Conservation (phyloP, 2,888 invertebrate species). For the Sesia apiformis region DNA sequence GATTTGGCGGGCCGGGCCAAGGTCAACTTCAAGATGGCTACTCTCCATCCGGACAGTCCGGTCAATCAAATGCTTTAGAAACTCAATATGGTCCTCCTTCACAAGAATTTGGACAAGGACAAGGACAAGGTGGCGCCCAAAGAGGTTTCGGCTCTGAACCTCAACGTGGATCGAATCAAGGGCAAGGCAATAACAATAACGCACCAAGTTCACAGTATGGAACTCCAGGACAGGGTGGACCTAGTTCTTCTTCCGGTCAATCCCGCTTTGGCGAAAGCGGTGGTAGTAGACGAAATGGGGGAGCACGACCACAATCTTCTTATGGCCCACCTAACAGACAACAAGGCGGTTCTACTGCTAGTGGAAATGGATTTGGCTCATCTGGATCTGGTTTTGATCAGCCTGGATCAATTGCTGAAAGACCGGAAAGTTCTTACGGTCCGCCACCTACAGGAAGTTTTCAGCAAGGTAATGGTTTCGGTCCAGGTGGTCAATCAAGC, state of each 20-base stretch:
- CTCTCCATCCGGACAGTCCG: slow-evolving; percentile 33
- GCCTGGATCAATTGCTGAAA: slow-evolving; percentile 11
- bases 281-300: slow-evolving; percentile 8
- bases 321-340: slow-evolving; percentile 40
- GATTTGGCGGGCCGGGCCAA: slow-evolving; percentile 11
- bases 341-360: slow-evolving; percentile 14
- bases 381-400: slow-evolving; percentile 22
- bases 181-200: slow-evolving; percentile 4
- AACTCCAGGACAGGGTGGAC: slow-evolving; percentile 27
- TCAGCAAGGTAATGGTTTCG: slow-evolving; percentile 20
- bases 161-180: slow-evolving; percentile 10
- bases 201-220: slow-evolving; percentile 42
- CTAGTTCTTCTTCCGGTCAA: slow-evolving; percentile 10
- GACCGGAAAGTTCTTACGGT: slow-evolving; percentile 51
- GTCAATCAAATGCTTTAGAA: slow-evolving; percentile 21
- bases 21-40: slow-evolving; percentile 34
- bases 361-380: slow-evolving; percentile 14
- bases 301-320: slow-evolving; percentile 28
- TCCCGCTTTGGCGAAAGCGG: slow-evolving; percentile 11
- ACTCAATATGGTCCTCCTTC: slow-evolving; percentile 43
- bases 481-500: slow-evolving; percentile 14
- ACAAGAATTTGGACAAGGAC: slow-evolving; percentile 17
- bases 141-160: slow-evolving; percentile 11
- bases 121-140: slow-evolving; percentile 10
- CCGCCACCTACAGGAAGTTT: slow-evolving; percentile 39